Base-by-base conservation (phyloP, 2,797 vertebrate species). In the Oreonectes daqikongensis region DNA sequence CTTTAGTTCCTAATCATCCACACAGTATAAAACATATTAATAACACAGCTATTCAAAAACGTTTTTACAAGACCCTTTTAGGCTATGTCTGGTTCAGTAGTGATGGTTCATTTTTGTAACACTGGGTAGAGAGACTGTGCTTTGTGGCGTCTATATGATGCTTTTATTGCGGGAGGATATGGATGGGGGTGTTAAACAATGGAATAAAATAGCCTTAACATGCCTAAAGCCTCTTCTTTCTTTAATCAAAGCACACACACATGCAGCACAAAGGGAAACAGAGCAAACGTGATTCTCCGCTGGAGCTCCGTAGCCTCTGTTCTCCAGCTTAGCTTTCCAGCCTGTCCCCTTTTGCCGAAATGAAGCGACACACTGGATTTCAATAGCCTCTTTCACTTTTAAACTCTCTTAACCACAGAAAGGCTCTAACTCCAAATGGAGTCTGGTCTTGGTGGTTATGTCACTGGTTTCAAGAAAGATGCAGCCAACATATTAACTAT, bases 181-280 rank as follows among this genome's bases (percentile, higher is more conserved):
- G 89, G 90, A 89, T 83, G 91, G 87, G 90, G 90, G 89, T 78
- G 88, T 90, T 85, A 92, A 93, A 93, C 92, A 94, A 93, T 91
- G 81, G 87, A 86, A 93, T 89, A 92, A 91, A 94, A 93, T 91
- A 90, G 89, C 87, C 89, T 84, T 93, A 93, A 94, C 88, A 86
- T 85, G 92, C 91, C 93, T 93, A 94, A 91, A 89, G 91, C 90
- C 91, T 91, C 90, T 91, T 90, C 87, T 90, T 90, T 93, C 91
- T 93, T 92, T 93, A 93, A 94, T 94, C 92, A 89, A 91, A 90
- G 90, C 90, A 90, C 91, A 90, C 92, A 93, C 91, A 93, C 91
- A 92, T 89, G 87, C 87, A 84, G 78, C 89, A 93, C 90, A 92
- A 93, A 93, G 87, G 86, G 84, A 88, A 81, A 90, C 89, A 86